Conservation (phyloP, 2,113 vertebrate genomes). For the Petromus typicus region DNA sequence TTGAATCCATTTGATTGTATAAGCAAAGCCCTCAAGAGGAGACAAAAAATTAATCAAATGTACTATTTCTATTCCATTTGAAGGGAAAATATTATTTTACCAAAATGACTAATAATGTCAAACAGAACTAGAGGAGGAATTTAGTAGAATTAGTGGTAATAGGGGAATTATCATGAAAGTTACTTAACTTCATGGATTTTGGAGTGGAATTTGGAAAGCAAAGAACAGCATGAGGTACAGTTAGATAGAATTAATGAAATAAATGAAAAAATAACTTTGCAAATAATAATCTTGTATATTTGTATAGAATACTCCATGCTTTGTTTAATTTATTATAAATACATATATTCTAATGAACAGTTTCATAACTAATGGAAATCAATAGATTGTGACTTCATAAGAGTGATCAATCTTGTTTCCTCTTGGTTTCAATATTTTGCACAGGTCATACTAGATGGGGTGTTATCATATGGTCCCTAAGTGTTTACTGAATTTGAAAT, state of each 20-base stretch:
- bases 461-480: not conserved
- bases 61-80: not conserved
- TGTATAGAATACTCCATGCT: not conserved
- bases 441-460: not conserved
- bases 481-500: not conserved
- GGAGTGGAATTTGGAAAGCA: not conserved
- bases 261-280: slow-evolving; percentile 34
- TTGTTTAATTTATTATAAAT: not conserved
- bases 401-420: not conserved
- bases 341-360: not conserved
- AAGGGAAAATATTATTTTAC: not conserved
- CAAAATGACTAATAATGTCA: not conserved
- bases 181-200: not conserved
- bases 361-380: not conserved
- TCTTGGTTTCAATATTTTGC: not conserved
- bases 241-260: not conserved
- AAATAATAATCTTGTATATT: not conserved
- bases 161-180: not conserved
- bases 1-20: not conserved
- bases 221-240: not conserved
- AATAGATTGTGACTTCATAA: not conserved
- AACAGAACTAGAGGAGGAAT: not conserved
- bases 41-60: not conserved
- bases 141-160: not conserved
- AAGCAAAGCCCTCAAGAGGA: not conserved